Conservation (phyloP, 2,113 vertebrate species). For the Edolisoma coerulescens region DNA sequence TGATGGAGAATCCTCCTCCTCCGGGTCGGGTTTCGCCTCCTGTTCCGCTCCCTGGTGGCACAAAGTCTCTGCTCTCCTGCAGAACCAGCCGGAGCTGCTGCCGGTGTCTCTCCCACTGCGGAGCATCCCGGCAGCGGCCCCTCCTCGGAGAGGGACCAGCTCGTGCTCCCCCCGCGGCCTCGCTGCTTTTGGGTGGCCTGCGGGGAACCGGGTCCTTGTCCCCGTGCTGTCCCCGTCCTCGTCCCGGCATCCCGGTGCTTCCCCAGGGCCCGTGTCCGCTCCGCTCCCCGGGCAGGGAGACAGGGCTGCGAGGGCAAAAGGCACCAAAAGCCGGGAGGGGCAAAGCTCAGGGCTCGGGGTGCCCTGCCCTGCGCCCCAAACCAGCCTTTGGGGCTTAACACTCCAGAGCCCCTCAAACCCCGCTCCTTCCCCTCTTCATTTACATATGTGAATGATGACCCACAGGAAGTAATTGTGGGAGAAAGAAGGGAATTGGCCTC, state of each 20-base stretch:
- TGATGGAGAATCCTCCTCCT: neutral
- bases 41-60: rapidly evolving
- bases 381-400: neutral
- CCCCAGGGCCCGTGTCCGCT: rapidly evolving
- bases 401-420: slow-evolving; percentile 18
- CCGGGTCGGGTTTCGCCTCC: neutral
- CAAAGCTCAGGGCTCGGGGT: neutral
- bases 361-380: neutral
- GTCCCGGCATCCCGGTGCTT: rapidly evolving
- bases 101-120: rapidly evolving
- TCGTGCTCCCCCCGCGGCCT: rapidly evolving
- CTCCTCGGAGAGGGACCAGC: neutral
- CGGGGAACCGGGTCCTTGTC: rapidly evolving
- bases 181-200: rapidly evolving
- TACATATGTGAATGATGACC: slow-evolving; percentile 82
- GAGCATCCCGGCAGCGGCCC: neutral
- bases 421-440: slow-evolving; percentile 58
- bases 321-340: rapidly evolving
- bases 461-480: slow-evolving; percentile 80
- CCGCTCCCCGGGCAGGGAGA: neutral
- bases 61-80: neutral
- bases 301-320: neutral
- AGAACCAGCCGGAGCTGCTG: neutral
- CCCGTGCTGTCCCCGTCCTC: neutral
- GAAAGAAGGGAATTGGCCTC: slow-evolving; percentile 80